phyloP scores from a whole-genome alignment of 2,113 vertebrate species.

The Ochotona princeps region DNA sequence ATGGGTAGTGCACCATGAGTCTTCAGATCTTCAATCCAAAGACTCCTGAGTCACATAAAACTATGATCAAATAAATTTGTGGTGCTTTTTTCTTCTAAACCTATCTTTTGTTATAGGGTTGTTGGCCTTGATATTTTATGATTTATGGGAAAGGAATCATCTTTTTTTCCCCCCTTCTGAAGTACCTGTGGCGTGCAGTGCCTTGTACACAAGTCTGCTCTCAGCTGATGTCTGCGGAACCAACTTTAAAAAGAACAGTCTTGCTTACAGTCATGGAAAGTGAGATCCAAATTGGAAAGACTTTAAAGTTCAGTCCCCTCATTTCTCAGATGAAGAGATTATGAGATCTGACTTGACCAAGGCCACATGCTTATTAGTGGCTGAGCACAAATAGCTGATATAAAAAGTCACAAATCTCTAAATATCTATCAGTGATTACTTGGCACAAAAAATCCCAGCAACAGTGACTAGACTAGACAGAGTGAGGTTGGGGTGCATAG shows the following conservation, averaged over 20 bases:
- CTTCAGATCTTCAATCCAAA: background rate
- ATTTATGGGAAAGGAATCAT: background rate
- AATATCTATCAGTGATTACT: background rate
- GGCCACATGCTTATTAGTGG: background rate
- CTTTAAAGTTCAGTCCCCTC: background rate
- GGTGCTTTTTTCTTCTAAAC: background rate
- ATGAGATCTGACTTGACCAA: constrained; percentile 45
- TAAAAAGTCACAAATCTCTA: constrained; percentile 23
- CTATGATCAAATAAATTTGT: background rate
- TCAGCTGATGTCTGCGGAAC: background rate
- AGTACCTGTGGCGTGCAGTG: background rate
- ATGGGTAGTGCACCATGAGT: background rate
- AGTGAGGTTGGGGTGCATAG: background rate
- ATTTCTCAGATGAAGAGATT: constrained; percentile 33
- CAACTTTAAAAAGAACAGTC: constrained; percentile 35
- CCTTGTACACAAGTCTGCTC: background rate
- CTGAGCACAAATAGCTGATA: background rate
- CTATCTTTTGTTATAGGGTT: background rate
- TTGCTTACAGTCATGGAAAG: constrained; percentile 48
- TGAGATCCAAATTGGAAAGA: constrained; percentile 32
- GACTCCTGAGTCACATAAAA: background rate
- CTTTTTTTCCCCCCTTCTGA: background rate
- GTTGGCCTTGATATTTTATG: background rate
- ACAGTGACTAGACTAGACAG: background rate
- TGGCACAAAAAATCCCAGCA: background rate